These are phyloP conservation scores for Drosophila austrosaltans DNA, from an alignment of 2,888 invertebrate genomes.

Conservation along the genomic window DNA sequence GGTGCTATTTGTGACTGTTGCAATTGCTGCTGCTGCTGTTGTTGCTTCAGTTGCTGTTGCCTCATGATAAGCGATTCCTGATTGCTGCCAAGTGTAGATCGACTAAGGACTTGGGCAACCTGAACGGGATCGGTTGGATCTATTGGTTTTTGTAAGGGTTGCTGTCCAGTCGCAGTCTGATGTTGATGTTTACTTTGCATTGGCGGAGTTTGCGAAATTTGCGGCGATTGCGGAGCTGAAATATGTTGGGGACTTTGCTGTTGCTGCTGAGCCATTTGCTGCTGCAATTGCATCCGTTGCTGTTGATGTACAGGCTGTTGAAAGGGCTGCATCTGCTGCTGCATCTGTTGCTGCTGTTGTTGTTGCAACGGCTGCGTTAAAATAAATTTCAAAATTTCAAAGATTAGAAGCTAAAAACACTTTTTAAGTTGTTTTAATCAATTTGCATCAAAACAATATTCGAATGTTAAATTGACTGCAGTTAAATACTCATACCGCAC, in stretches of 20 bases:
- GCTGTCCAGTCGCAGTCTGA: slow-evolving; percentile 42
- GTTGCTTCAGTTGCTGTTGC: slow-evolving; percentile 81
- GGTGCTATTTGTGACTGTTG: slow-evolving; percentile 57
- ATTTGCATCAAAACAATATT: too few relatives aligned
- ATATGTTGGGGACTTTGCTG: slow-evolving; percentile 80
- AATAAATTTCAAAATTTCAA: background rate
- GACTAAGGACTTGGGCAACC: slow-evolving; percentile 82
- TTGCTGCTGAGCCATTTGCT: slow-evolving; percentile 63
- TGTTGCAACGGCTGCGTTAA: slow-evolving; percentile 4
- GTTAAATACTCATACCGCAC: background rate
- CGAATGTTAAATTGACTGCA: too few relatives aligned
- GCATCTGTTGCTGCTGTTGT: slow-evolving; percentile 13
- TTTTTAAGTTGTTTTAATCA: too few relatives aligned
- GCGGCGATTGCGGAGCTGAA: slow-evolving; percentile 79
- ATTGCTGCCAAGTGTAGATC: slow-evolving; percentile 81
- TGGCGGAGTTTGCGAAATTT: slow-evolving; percentile 75
- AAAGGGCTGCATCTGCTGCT: slow-evolving; percentile 54
- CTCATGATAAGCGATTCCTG: slow-evolving; percentile 82
- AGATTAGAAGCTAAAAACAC: background rate
- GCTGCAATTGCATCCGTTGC: slow-evolving; percentile 71
- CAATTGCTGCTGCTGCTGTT: slow-evolving; percentile 77
- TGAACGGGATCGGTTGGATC: slow-evolving; percentile 83
- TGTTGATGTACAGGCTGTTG: slow-evolving; percentile 81
- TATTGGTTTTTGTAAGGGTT: slow-evolving; percentile 79
- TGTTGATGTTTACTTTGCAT: slow-evolving; percentile 75